Evolutionary conservation across 2,888 invertebrate genomes (phyloP).

Genomic region (Cerceris ruficornis): DNA sequence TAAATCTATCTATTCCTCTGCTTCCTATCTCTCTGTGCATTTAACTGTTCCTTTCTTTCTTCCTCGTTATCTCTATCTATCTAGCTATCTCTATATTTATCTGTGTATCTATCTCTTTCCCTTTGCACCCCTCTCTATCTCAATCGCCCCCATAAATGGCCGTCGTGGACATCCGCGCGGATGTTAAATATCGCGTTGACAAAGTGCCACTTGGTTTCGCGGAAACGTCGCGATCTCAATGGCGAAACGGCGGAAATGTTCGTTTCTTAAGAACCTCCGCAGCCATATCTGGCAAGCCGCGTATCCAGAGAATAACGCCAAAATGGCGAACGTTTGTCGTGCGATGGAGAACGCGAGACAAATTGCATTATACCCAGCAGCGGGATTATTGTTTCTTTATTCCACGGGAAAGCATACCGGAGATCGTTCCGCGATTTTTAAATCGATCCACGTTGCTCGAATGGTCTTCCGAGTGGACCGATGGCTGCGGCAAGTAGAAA

Average conservation of each 20-base stretch:
- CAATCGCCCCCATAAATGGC: constrained; percentile 9
- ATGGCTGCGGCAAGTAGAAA: too few species aligned
- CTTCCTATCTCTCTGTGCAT: too few species aligned
- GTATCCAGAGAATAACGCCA: constrained; percentile 27
- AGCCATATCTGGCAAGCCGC: constrained; percentile 22
- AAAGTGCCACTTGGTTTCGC: constrained; percentile 30
- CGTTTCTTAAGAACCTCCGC: constrained; percentile 27
- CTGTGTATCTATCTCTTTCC: background rate
- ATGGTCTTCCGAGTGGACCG: too few species aligned
- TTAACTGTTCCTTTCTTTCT: too few species aligned
- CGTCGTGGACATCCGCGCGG: constrained; percentile 12
- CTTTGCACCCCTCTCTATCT: constrained; percentile 21
- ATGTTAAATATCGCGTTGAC: constrained; percentile 35
- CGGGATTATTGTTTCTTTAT: constrained; percentile 27
- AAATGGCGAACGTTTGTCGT: constrained; percentile 16
- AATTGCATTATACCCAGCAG: constrained; percentile 29
- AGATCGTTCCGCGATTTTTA: background rate
- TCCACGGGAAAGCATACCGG: background rate
- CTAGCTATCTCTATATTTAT: too few species aligned
- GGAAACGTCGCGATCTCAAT: constrained; percentile 25
- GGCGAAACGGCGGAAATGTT: constrained; percentile 31
- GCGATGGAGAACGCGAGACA: constrained; percentile 22
- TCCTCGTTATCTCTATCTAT: too few species aligned
- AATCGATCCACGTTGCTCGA: too few species aligned
- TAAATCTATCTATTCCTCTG: too few species aligned